Percentiles rank a stretch among this genome's conserved stretches.
Evolutionary conservation across 2,113 vertebrate genomes (phyloP).

Genomic region (Brienomyrus brachyistius): DNA sequence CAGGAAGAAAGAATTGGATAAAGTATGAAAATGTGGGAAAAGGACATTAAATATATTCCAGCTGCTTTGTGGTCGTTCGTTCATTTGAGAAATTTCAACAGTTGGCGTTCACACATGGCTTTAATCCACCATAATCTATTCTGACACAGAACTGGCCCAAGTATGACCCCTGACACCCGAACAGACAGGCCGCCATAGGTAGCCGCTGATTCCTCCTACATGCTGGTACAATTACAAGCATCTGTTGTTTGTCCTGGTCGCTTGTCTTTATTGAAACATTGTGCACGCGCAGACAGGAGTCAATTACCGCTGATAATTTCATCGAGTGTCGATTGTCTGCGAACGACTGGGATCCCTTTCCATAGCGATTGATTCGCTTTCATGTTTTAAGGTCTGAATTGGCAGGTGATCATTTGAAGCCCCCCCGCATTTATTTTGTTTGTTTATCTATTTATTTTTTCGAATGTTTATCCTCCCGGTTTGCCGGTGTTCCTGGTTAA

Average conservation of each 20-base stretch:
- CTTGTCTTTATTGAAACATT: conserved; percentile 17
- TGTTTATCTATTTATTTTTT: neutral
- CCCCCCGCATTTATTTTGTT: neutral
- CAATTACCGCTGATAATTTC: conserved; percentile 4
- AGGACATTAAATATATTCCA: neutral
- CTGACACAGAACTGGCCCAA: neutral
- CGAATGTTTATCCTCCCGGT: neutral
- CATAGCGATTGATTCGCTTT: neutral
- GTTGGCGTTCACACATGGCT: neutral
- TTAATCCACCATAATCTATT: conserved; percentile 13
- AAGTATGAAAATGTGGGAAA: neutral
- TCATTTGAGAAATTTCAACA: conserved; percentile 13
- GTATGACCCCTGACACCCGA: neutral
- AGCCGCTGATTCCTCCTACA: neutral
- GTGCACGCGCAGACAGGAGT: neutral
- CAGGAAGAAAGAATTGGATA: neutral
- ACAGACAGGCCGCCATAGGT: neutral
- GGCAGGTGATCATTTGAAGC: neutral
- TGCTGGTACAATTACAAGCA: neutral
- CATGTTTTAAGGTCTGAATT: conserved; percentile 10
- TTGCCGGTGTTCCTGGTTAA: neutral
- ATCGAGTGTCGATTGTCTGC: neutral
- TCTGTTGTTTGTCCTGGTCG: conserved; percentile 9
- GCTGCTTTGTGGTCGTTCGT: neutral
- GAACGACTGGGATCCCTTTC: neutral